Evolutionary conservation across 2,797 vertebrate species (phyloP), one percentile per base, ranked within the genome.

Genomic region (Smutsia gigantea): DNA sequence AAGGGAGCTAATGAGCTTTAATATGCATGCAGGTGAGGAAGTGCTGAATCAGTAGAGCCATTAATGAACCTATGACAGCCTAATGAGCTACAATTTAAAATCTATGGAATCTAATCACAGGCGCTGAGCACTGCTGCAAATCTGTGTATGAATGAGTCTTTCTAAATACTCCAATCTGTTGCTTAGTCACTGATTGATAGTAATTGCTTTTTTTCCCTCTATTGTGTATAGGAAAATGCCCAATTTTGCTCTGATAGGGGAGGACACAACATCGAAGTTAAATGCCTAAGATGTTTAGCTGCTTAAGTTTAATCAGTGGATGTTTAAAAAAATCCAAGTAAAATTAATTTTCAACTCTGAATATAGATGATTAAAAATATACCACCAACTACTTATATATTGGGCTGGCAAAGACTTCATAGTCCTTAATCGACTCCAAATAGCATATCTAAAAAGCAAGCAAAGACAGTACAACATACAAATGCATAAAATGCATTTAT

Each of bases 31-130:
- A 99, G 99, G 99, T 99, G 99, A 99, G 99, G 99, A 99, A 99
- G 99, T 99, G 99, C 99, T 99, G 99, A 99, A 99, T 99, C 99
- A 99, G 99, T 99, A 99, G 99, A 99, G 99, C 99, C 99, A 99
- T 99, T 99, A 99, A 99, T 99, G 99, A 99, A 99, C 99, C 99
- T 99, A 99, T 99, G 99, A 99, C 99, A 99, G 99, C 99, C 99
- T 99, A 99, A 99, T 99, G 99, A 99, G 99, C 99, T 99, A 99
- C 99, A 99, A 99, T 99, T 99, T 99, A 99, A 99, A 99, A 99
- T 99, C 99, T 99, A 99, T 98, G 99, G 99, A 99, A 99, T 99
- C 99, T 99, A 99, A 99, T 99, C 99, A 99, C 99, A 99, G 99
- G 98, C 98, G 98, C 99, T 99, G 99, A 99, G 99, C 98, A 99